Base-by-base conservation (phyloP, 2,888 invertebrate species). In the Parapristionchus giblindavisi region DNA sequence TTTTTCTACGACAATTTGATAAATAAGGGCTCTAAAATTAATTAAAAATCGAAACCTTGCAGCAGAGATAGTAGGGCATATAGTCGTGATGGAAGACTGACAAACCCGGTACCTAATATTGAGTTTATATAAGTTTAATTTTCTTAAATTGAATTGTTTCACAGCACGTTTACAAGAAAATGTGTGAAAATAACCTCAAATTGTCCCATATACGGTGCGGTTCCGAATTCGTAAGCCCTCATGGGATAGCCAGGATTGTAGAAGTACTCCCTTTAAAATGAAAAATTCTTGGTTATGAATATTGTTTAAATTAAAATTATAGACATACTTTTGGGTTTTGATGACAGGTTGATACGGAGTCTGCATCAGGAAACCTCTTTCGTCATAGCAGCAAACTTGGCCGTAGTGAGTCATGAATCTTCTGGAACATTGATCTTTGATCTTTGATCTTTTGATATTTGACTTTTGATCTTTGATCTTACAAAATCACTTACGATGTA, bases 311-410 rank as follows among this genome's bases (percentile, higher is more conserved):
- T 48, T 21, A 21, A 11, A 48, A 11, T 48, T 21, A 48, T 21
- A n/a, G n/a, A n/a, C n/a, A n/a, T n/a, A n/a, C n/a, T n/a, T n/a
- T 38, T 82, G 82, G 1, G 82, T 85, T 76, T 87, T 85, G 66
- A 87, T 83, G 21, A 88, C 85, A 91, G 94, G 94, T 86, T 96
- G 94, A 89, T 98, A 98, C 83, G 94, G 94, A 0, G 96, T 94
- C 89, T 96, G 91, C 93, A 96, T 94, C 32, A 99, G 91, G 89
- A 92, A 94, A 2, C 93, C 93, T 83, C 94, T 93, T 87, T 93
- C 93, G 89, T 96, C 96, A 88, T 98, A 99, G 88, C 98, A 99
- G 86, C 98, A 99, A 88, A 97, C 96, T 88, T 97, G 97, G 73
- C 96, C 97, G 76, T 87, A 86, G 73, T 84, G 85, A 0, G 89